Conservation (phyloP, 2,113 vertebrate genomes). For the Ctenomys sociabilis region DNA sequence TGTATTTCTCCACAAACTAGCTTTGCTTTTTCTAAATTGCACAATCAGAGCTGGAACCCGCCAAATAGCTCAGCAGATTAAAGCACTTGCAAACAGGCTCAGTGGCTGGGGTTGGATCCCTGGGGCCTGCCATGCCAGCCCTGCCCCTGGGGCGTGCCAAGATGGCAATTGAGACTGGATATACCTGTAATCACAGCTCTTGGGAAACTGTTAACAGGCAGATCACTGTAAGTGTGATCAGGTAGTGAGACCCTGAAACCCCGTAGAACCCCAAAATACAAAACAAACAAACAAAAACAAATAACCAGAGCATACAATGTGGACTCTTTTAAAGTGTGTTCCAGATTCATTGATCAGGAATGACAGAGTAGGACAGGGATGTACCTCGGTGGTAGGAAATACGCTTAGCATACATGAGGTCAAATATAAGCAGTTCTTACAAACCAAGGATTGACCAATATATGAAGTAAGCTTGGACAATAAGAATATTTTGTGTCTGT, state of each 20-base stretch:
- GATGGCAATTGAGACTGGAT: too few relatives aligned
- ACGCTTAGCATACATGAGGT: background rate
- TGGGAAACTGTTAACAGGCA: too few relatives aligned
- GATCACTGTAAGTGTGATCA: too few relatives aligned
- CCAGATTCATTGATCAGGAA: background rate
- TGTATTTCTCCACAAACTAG: background rate
- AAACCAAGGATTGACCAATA: background rate
- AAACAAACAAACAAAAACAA: too few relatives aligned
- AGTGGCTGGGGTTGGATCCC: too few relatives aligned
- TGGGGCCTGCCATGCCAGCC: too few relatives aligned
- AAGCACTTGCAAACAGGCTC: too few relatives aligned
- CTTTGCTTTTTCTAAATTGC: constrained; percentile 27
- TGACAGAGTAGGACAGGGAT: background rate
- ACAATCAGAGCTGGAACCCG: background rate
- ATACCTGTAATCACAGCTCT: too few relatives aligned
- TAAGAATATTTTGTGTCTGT: background rate
- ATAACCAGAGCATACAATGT: background rate
- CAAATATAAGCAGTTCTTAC: background rate
- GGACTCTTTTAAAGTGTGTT: background rate
- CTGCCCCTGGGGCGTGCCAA: too few relatives aligned
- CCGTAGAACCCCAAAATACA: too few relatives aligned
- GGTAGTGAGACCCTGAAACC: too few relatives aligned
- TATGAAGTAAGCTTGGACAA: background rate
- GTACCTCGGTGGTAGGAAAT: background rate
- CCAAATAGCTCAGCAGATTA: too few relatives aligned